phyloP scores from a whole-genome alignment of 2,888 invertebrate genomes.

The Crocallis elinguaria region DNA sequence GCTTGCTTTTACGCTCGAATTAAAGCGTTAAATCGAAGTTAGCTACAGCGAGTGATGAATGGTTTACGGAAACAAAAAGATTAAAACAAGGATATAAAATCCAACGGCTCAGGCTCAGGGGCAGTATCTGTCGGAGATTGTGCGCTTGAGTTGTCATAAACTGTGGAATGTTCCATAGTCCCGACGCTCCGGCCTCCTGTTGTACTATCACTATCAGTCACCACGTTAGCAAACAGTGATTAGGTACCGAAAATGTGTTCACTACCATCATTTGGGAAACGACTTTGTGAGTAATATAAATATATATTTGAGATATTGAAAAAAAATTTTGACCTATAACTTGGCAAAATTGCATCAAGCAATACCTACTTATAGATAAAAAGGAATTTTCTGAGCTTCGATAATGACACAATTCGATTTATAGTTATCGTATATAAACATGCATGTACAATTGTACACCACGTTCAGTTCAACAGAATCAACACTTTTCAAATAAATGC shows the following conservation, averaged over 20 bases:
- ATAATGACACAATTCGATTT: background rate
- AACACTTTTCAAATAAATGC: conserved; percentile 20
- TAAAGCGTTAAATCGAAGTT: conserved; percentile 1
- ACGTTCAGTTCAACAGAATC: conserved; percentile 11
- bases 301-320: no score
- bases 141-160: conserved; percentile 58
- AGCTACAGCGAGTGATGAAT: background rate
- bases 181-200: conserved; percentile 41
- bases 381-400: no score
- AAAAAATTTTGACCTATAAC: no score
- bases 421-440: conserved; percentile 13
- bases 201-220: conserved; percentile 61
- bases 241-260: conserved; percentile 38
- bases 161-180: conserved; percentile 60
- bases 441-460: conserved; percentile 2
- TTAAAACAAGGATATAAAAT: conserved; percentile 12
- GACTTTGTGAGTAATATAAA: background rate
- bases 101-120: conserved; percentile 53
- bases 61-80: background rate
- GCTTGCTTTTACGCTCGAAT: background rate
- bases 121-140: conserved; percentile 46
- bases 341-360: no score
- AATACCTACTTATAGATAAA: background rate
- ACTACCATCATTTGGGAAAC: conserved; percentile 40
- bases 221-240: conserved; percentile 56